Evolutionary conservation across 1,140 invertebrate species (phyloP).

Genomic region (Papilio machaon): DNA sequence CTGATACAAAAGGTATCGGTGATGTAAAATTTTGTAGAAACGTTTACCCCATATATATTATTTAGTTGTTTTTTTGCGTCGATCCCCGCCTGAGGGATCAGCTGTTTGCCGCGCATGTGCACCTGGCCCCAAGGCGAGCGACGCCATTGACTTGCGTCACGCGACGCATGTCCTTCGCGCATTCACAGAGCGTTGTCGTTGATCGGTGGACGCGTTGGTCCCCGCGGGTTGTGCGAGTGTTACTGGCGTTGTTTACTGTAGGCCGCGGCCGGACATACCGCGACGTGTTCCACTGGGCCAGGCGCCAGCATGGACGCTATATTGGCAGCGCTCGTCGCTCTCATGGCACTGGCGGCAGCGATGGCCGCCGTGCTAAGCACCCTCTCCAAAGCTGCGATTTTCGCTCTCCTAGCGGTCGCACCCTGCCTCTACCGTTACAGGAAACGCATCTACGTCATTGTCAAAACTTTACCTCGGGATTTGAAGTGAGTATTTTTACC

Average conservation of each 20-base stretch:
- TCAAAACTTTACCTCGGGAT: constrained; percentile 83
- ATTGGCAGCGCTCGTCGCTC: constrained; percentile 81
- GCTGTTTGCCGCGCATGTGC: constrained; percentile 78
- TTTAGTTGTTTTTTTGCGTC: constrained; percentile 53
- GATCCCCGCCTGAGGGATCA: constrained; percentile 63
- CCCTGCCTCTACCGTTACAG: constrained; percentile 83
- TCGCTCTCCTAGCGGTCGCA: constrained; percentile 81
- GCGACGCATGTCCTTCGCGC: constrained; percentile 63
- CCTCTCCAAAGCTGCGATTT: constrained; percentile 82
- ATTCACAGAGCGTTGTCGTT: constrained; percentile 59
- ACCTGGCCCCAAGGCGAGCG: constrained; percentile 59
- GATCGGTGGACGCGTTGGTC: constrained; percentile 56
- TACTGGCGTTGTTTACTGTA: constrained; percentile 53
- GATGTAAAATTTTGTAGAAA: constrained; percentile 41
- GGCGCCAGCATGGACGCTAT: constrained; percentile 80
- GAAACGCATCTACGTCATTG: constrained; percentile 82
- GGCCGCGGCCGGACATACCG: constrained; percentile 55
- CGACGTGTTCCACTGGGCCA: constrained; percentile 67
- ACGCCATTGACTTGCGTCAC: constrained; percentile 61
- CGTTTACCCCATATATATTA: constrained; percentile 29
- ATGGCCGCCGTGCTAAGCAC: constrained; percentile 81
- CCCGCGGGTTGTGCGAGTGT: constrained; percentile 50
- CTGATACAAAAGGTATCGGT: constrained; percentile 31
- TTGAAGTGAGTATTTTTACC: constrained; percentile 80
- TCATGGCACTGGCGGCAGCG: constrained; percentile 82